Conservation (phyloP, 1,140 invertebrate genomes). For the Pachypsylla venusta region DNA sequence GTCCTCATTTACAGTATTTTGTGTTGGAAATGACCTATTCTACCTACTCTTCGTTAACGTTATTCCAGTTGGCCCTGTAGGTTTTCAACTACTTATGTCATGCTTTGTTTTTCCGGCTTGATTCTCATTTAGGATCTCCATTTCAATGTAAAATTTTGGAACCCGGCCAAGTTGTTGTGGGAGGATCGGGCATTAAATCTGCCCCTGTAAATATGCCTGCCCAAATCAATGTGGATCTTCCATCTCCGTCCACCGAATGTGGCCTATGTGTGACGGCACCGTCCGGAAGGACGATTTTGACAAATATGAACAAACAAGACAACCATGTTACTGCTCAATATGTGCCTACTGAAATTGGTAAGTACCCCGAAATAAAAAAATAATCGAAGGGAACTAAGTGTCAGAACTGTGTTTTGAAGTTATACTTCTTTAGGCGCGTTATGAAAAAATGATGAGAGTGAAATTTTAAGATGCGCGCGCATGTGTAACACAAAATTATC, state of each 20-base stretch:
- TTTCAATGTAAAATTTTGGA: conserved; percentile 66
- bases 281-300: conserved; percentile 55
- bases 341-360: conserved; percentile 61
- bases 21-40: no score
- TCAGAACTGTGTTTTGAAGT: no score
- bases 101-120: no score
- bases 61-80: no score
- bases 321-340: conserved; percentile 57
- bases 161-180: conserved; percentile 40
- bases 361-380: conserved; percentile 18
- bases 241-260: conserved; percentile 31
- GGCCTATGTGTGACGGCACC: conserved; percentile 60
- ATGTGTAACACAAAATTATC: no score
- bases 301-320: conserved; percentile 37
- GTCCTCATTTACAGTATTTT: no score
- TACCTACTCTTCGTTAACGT: no score
- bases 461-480: no score
- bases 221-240: conserved; percentile 40
- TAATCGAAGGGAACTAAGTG: no score
- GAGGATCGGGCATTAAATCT: conserved; percentile 43
- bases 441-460: no score
- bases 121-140: conserved; percentile 51
- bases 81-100: no score
- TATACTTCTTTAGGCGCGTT: no score
- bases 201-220: conserved; percentile 41